Base-by-base conservation (phyloP, 1,140 invertebrate genomes). In the Tetramorium alpestre region DNA sequence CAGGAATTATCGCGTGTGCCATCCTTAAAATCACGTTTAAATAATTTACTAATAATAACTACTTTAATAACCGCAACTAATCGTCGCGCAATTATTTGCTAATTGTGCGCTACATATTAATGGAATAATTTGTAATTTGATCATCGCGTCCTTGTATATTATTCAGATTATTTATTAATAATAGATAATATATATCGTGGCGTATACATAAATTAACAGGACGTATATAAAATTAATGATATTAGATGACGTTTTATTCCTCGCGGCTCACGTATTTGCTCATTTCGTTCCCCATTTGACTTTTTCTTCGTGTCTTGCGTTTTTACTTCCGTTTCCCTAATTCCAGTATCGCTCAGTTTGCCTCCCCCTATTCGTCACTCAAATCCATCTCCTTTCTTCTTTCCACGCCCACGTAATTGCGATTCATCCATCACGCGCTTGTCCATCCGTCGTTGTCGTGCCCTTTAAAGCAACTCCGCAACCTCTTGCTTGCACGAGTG, bases 331-430 rank as follows among this genome's bases (percentile, higher is more conserved):
- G 49, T 70, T 81, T 70, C 10, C 78, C 78, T 33, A 69, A 82
- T 41, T 70, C 13, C 33, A 18, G 25, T 72, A 58, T 60, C 18
- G 51, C 38, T 33, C 33, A 44, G 16, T 72, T 28, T 54, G 33
- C 4, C 16, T 44, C 33, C 51, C 77, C 44, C 69, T 47, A 73
- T 73, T 73, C 67, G 38, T 47, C 80, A 73, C 69, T 84, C 80
- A 75, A 33, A 84, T 84, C 80, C 80, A 60, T 84, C 44, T 62
- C 65, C 80, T 49, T 69, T 69, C 77, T 84, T 84, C 80, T 73
- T 73, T 84, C 80, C 69, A 84, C 80, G 80, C 80, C 80, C 80
- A 84, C 54, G 80, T 84, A 84, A 84, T 84, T 84, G 69, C 80
- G 51, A 84, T 84, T 84, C 80, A 84, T 84, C 80, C 80, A 84